A percentile compares a stretch with the other conserved stretches of the same genome.
phyloP scores from a whole-genome alignment of 2,113 vertebrate species.

The Erythrolamprus reginae region DNA sequence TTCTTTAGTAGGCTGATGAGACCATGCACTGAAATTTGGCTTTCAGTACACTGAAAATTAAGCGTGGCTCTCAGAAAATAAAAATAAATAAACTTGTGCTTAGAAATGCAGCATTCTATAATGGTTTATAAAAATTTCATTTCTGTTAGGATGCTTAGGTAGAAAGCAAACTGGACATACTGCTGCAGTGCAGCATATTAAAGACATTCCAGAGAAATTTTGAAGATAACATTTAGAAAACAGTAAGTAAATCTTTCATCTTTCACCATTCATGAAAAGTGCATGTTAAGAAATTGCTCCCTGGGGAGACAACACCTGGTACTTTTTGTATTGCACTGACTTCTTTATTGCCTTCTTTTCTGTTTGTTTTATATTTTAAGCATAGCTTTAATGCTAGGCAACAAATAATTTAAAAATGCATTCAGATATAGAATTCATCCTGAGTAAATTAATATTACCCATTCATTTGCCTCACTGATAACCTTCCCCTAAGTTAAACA shows the following conservation, averaged over 20 bases:
- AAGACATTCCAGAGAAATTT: neutral
- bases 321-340: neutral
- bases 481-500: neutral
- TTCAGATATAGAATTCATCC: neutral
- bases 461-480: neutral
- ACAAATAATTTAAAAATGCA: neutral
- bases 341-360: neutral
- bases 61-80: neutral
- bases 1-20: neutral
- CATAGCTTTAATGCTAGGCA: neutral
- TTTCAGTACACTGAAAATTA: neutral
- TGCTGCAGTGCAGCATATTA: neutral
- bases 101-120: neutral
- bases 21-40: neutral
- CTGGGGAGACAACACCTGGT: neutral
- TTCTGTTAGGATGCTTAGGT: neutral
- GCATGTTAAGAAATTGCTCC: neutral
- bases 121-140: neutral
- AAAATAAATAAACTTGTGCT: neutral
- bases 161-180: neutral
- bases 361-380: constrained; percentile 5
- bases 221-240: neutral
- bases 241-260: neutral
- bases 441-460: neutral
- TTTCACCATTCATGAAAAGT: neutral